A percentile compares a stretch with the other conserved stretches of the same genome.
phyloP scores from a whole-genome alignment of 2,797 vertebrate genomes.

The Poecilia wingei region DNA sequence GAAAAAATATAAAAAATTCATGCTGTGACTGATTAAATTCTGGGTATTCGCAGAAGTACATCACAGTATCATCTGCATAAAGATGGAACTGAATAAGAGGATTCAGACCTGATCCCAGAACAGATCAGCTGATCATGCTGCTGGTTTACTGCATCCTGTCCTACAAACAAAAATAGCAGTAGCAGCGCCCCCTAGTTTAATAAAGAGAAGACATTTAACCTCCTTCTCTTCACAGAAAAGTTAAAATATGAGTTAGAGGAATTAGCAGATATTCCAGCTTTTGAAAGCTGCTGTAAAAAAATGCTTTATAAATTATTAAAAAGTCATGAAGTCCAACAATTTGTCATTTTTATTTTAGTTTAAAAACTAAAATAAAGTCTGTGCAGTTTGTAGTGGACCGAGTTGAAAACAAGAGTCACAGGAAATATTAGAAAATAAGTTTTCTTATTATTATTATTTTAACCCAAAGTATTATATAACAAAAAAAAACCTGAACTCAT shows the following conservation, averaged over 20 bases:
- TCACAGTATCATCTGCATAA: not conserved
- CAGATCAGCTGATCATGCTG: not conserved
- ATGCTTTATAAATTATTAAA: not conserved
- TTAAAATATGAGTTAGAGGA: not conserved
- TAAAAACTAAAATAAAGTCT: no score
- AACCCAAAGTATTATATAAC: no score
- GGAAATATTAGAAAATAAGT: no score
- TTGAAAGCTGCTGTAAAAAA: not conserved
- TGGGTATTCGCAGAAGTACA: not conserved
- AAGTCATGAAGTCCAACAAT: no score
- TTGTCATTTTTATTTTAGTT: no score
- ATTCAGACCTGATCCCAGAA: not conserved
- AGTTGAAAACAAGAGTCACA: no score
- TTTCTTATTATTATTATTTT: no score
- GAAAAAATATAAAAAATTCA: not conserved
- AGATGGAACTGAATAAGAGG: not conserved
- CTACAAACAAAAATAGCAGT: not conserved
- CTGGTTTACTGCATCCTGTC: not conserved
- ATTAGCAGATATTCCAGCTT: not conserved
- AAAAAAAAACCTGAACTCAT: no score
- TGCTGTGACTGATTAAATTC: not conserved
- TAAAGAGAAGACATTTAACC: not conserved
- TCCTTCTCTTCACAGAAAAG: not conserved
- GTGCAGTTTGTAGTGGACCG: no score
- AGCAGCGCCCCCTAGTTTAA: not conserved